Conservation (phyloP, 2,797 vertebrate species). For the Gallinago stenura region DNA sequence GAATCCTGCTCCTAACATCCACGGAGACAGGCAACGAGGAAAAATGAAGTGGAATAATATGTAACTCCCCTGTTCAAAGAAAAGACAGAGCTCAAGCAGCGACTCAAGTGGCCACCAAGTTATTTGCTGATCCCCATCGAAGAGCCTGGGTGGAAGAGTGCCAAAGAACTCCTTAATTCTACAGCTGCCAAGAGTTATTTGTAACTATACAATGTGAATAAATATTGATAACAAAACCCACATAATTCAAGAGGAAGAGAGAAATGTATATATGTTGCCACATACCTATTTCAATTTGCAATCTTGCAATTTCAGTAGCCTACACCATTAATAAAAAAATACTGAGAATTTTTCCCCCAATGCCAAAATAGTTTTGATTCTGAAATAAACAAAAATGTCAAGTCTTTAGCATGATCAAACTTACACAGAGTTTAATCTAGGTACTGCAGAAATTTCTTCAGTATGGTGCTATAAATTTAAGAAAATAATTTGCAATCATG, state of each 20-base stretch:
- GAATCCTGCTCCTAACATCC: background rate
- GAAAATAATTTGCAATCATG: background rate
- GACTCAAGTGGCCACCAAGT: background rate
- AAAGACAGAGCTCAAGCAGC: background rate
- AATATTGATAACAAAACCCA: background rate
- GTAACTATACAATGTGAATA: background rate
- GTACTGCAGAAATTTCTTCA: background rate
- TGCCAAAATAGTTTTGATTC: background rate
- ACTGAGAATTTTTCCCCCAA: accelerated
- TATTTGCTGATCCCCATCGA: background rate
- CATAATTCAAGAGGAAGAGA: background rate
- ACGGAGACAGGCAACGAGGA: background rate
- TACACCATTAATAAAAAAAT: background rate
- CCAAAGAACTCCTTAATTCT: background rate
- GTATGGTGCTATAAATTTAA: background rate
- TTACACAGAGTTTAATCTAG: background rate
- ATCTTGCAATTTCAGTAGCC: background rate
- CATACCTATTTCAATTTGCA: background rate
- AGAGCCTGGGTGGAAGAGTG: background rate
- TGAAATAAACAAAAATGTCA: background rate
- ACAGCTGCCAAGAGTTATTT: background rate
- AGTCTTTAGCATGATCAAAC: background rate
- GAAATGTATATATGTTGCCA: background rate
- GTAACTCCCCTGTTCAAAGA: background rate
- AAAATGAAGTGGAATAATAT: background rate